These are phyloP conservation scores for Netelia melanura DNA, from an alignment of 2,888 invertebrate genomes.

Conservation along the genomic window DNA sequence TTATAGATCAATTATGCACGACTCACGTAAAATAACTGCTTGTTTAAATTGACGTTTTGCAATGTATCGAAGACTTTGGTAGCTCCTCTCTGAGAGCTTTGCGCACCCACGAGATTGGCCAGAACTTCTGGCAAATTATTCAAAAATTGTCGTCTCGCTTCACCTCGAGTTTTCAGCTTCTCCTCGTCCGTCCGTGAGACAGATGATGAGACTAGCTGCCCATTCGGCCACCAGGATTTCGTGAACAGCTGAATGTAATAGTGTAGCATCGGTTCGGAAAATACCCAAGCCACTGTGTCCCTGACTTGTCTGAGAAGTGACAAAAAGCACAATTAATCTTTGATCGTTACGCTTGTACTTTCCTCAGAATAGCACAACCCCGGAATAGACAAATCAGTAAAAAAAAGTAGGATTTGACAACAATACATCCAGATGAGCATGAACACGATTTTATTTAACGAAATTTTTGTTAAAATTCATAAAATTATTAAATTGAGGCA, in stretches of 20 bases:
- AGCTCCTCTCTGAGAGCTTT: slow-evolving; percentile 93
- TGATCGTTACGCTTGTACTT: no score
- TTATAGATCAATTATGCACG: neutral
- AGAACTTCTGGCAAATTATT: slow-evolving; percentile 92
- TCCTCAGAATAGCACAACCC: no score
- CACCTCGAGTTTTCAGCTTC: slow-evolving; percentile 89
- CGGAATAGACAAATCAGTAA: no score
- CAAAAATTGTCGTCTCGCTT: slow-evolving; percentile 89
- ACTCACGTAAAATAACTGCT: slow-evolving; percentile 96
- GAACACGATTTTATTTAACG: no score
- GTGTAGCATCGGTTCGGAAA: slow-evolving; percentile 96
- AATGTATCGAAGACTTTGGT: slow-evolving; percentile 94
- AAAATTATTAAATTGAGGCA: no score
- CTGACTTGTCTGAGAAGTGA: slow-evolving; percentile 90
- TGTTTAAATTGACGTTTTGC: slow-evolving; percentile 94
- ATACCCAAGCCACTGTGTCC: slow-evolving; percentile 94
- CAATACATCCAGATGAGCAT: no score
- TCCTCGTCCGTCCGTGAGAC: slow-evolving; percentile 87
- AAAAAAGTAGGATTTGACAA: no score
- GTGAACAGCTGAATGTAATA: slow-evolving; percentile 93
- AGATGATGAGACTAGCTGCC: slow-evolving; percentile 88
- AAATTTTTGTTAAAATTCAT: no score
- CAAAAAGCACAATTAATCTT: neutral
- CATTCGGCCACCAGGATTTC: slow-evolving; percentile 96
- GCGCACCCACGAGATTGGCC: slow-evolving; percentile 93